phyloP scores from a whole-genome alignment of 2,113 vertebrate genomes.

The Stigmatopora nigra region DNA sequence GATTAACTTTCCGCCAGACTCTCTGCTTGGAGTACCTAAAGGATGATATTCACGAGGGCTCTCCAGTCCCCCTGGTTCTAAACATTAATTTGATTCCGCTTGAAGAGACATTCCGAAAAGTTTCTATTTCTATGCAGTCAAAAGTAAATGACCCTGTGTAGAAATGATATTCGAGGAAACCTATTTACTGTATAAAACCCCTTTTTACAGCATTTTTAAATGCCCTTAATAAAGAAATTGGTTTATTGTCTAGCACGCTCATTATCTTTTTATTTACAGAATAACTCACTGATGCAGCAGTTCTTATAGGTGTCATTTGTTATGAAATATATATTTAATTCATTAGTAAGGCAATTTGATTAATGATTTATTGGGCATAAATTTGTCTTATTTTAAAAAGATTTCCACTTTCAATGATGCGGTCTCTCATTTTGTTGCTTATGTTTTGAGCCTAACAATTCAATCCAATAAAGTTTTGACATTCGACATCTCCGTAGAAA shows the following conservation, averaged over 20 bases:
- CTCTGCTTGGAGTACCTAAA: slow-evolving; percentile 55
- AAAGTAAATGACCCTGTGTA: slow-evolving; percentile 33
- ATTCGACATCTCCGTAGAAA: no score
- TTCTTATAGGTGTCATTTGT: no score
- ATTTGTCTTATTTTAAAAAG: no score
- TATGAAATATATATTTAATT: no score
- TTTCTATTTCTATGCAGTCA: slow-evolving; percentile 14
- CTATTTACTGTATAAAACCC: slow-evolving; percentile 7
- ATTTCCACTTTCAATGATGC: no score
- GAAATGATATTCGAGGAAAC: slow-evolving; percentile 28
- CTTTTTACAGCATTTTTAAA: not conserved
- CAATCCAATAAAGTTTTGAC: no score
- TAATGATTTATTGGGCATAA: no score
- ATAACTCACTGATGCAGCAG: not conserved
- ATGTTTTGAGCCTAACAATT: no score
- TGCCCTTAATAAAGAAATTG: not conserved
- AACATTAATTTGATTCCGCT: slow-evolving; percentile 53
- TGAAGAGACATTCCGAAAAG: slow-evolving; percentile 49
- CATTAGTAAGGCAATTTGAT: no score
- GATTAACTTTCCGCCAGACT: slow-evolving; percentile 67
- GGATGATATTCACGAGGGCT: slow-evolving; percentile 44
- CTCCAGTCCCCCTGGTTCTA: slow-evolving; percentile 46
- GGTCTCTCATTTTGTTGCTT: no score
- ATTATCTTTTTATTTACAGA: not conserved
- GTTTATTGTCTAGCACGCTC: not conserved